A percentile compares a stretch with the other conserved stretches of the same genome.
Conservation (phyloP, 2,113 vertebrate genomes). For the Halcyon malimbica region DNA sequence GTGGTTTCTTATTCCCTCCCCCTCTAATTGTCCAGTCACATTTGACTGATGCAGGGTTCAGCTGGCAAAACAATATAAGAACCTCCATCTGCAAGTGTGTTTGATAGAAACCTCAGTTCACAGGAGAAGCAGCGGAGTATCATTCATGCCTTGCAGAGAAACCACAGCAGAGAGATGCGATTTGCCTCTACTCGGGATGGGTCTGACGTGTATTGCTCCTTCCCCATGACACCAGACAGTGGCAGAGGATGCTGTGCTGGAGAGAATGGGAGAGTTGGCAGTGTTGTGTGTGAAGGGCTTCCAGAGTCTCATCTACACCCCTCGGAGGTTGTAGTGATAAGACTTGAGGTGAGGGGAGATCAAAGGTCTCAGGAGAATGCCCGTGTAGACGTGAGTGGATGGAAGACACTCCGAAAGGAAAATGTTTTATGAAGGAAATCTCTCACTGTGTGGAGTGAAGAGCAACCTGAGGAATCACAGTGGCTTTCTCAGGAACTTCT, state of each 20-base stretch:
- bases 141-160: constrained; percentile 12
- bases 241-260: neutral
- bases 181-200: neutral
- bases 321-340: neutral
- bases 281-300: neutral
- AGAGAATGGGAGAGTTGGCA: neutral
- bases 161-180: neutral
- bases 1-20: constrained; percentile 41
- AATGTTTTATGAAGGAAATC: neutral
- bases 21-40: constrained; percentile 30
- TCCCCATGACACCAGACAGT: neutral
- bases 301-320: neutral
- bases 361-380: neutral
- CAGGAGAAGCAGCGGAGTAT: neutral
- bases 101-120: neutral
- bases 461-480: neutral
- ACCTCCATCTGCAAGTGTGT: neutral
- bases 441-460: neutral
- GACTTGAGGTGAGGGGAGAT: neutral
- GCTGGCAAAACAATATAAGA: constrained; percentile 20
- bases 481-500: neutral
- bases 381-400: neutral
- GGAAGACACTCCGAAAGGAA: neutral
- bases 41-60: constrained; percentile 47
- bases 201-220: neutral